Conservation (phyloP, 2,113 vertebrate species). For the Lepus timidus region DNA sequence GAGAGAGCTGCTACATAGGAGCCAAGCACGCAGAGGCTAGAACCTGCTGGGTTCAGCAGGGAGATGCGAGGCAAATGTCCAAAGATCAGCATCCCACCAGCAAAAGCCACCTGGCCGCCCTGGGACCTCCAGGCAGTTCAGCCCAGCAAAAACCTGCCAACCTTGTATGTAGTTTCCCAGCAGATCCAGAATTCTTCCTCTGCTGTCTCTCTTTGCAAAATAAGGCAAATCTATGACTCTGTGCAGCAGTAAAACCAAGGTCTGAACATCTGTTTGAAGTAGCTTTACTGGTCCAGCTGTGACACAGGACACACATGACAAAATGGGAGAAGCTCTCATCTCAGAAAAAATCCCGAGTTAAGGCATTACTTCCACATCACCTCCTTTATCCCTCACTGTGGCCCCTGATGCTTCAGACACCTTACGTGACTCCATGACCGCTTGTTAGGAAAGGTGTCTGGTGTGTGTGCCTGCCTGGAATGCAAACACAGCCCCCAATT, state of each 20-base stretch:
- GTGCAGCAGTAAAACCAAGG: not conserved
- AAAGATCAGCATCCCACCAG: not conserved
- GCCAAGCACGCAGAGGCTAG: not conserved
- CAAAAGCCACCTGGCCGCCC: not conserved
- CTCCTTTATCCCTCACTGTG: not conserved
- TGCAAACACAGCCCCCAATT: not conserved
- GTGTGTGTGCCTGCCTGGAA: not conserved
- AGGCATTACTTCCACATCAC: not conserved
- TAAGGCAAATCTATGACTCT: constrained; percentile 31
- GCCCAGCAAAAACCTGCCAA: not conserved
- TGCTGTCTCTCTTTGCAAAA: not conserved
- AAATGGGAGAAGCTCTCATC: constrained; percentile 21
- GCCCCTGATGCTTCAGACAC: too few species aligned
- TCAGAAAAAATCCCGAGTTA: not conserved
- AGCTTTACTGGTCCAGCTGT: not conserved
- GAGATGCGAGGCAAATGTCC: constrained; percentile 41
- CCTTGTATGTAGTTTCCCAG: not conserved
- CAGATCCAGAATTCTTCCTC: constrained; percentile 46
- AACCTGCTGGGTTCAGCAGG: constrained; percentile 38
- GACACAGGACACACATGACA: not conserved
- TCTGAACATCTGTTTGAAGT: not conserved
- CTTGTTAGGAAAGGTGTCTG: not conserved
- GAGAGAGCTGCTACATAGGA: not conserved
- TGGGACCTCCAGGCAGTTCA: not conserved
- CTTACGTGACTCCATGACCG: not conserved